Base-by-base conservation (phyloP, 2,797 vertebrate species). In the Lutjanus campechanus region DNA sequence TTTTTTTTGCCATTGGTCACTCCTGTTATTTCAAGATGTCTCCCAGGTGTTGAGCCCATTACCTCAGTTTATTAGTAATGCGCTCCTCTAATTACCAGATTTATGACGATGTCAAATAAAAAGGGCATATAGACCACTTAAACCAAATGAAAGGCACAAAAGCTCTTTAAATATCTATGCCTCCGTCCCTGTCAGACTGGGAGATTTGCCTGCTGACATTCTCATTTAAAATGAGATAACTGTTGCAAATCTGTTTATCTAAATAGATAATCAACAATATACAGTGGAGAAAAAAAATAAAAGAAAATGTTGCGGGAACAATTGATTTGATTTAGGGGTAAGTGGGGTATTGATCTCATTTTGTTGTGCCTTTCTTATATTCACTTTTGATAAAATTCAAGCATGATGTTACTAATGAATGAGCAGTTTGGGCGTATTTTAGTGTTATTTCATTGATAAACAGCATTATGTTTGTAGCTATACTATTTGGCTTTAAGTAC, bases 141-240 rank as follows among this genome's bases (percentile, higher is more conserved):
- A 92, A 95, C 94, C 94, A 95, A 96, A 96, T 94, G 77, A 70
- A 93, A 94, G 92, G 93, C 93, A 94, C 93, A 95, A 94, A 88
- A 79, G 89, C 89, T 94, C 90, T 93, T 91, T 87, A 88, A 91
- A 89, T 86, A 90, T 85, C 84, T 90, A 93, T 91, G 86, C 91
- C 87, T 88, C 79, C 54, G 77, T 85, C 87, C 88, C 85, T 90
- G 81, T 91, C 65, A 86, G 69, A 90, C 77, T 86, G 71, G 87
- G 76, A 91, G 76, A 87, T 75, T 86, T 85, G 68, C 85, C 69
- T 89, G 82, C 71, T 86, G 50, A 82, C 74, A 17, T 73, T 85
- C 88, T 87, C 77, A 82, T 93, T 91, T 67, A 60, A 91, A 91
- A 90, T 91, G 77, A 89, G 76, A 29, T 56, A 63, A 71, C 51